phyloP scores from a whole-genome alignment of 2,113 vertebrate genomes.

The Perca schrenkii region DNA sequence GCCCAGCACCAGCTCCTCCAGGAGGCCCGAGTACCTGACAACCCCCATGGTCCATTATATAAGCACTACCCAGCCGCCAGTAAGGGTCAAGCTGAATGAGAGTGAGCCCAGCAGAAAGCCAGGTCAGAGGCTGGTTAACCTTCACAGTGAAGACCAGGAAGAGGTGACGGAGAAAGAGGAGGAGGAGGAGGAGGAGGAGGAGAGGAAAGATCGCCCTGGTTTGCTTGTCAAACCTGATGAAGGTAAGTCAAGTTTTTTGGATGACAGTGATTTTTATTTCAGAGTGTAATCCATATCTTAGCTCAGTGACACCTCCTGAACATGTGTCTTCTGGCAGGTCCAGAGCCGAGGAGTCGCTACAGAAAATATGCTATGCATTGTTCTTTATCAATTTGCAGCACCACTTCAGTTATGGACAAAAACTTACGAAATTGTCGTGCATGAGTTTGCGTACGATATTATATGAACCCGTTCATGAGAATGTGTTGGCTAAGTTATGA shows the following conservation, averaged over 20 bases:
- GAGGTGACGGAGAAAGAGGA: conserved; percentile 68
- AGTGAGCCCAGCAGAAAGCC: conserved; percentile 69
- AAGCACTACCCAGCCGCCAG: conserved; percentile 72
- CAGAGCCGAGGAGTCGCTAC: too few relatives aligned
- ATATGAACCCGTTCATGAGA: too few relatives aligned
- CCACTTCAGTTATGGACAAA: too few relatives aligned
- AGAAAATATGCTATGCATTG: too few relatives aligned
- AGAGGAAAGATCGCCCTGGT: conserved; percentile 57
- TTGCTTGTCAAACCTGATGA: conserved; percentile 70
- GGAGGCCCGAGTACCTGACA: conserved; percentile 27
- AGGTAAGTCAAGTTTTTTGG: conserved; percentile 76
- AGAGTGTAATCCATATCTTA: not conserved
- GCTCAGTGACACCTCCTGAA: too few relatives aligned
- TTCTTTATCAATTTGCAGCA: too few relatives aligned
- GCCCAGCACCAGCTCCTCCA: conserved; percentile 19
- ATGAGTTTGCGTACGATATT: too few relatives aligned
- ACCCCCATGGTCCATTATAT: conserved; percentile 64
- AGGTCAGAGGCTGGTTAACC: conserved; percentile 58
- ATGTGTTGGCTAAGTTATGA: too few relatives aligned
- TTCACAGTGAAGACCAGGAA: conserved; percentile 67
- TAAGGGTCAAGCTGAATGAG: conserved; percentile 57
- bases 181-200: conserved; percentile 66
- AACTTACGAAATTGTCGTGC: too few relatives aligned
- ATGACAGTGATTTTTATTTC: not conserved
- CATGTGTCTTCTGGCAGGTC: too few relatives aligned